These are phyloP conservation scores for Watsonalla binaria DNA, from an alignment of 2,888 invertebrate genomes.

Conservation along the genomic window DNA sequence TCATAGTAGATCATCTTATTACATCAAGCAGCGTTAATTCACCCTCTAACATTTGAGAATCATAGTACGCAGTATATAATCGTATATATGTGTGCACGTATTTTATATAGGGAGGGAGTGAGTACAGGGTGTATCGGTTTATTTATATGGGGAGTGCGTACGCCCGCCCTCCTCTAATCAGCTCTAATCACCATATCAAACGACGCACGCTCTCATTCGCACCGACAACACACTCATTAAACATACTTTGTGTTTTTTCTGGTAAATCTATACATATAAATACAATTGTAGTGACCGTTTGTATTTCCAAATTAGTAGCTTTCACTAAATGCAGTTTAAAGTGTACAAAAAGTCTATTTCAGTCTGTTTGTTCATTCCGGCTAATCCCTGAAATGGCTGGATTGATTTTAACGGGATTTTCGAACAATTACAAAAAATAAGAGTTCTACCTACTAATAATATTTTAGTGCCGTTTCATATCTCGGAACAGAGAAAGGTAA, in stretches of 20 bases:
- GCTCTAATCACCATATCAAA: conserved; percentile 79
- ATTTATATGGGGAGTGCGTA: conserved; percentile 74
- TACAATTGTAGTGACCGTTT: too few species aligned
- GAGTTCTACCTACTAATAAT: too few species aligned
- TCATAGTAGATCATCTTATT: not conserved
- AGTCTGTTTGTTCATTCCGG: too few species aligned
- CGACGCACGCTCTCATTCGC: conserved; percentile 72
- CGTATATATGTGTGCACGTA: conserved; percentile 23
- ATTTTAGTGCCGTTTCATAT: too few species aligned
- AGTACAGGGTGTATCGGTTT: conserved; percentile 67
- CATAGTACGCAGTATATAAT: conserved; percentile 16
- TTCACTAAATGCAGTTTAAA: conserved; percentile 7
- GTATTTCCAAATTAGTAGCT: too few species aligned
- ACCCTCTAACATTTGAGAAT: conserved; percentile 22
- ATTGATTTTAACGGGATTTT: too few species aligned
- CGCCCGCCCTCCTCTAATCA: conserved; percentile 71
- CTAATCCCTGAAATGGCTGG: too few species aligned
- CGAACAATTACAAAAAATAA: too few species aligned
- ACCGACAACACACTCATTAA: conserved; percentile 74
- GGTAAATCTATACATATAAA: conserved; percentile 19
- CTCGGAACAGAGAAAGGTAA: too few species aligned
- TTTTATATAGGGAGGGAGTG: conserved; percentile 45
- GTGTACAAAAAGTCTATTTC: conserved; percentile 1
- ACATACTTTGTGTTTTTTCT: conserved; percentile 31
- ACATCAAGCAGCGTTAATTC: not conserved